Evolutionary conservation across 2,888 invertebrate species (phyloP).

Genomic region (Gastracanthus pulcherrimus): DNA sequence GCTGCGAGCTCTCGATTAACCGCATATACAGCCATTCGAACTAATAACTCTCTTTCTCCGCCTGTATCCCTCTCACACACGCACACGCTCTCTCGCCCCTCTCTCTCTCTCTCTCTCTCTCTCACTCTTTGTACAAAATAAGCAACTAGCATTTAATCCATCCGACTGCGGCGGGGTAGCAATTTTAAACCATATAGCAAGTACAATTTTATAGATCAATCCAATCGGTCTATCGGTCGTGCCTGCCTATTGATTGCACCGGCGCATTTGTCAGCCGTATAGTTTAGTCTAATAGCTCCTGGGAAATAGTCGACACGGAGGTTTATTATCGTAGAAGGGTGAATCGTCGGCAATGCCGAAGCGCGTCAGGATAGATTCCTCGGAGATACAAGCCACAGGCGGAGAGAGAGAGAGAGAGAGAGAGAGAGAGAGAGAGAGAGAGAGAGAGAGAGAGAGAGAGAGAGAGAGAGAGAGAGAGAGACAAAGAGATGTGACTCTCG

Average conservation of each 20-base stretch:
- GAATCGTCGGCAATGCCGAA: conserved; percentile 57
- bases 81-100: no score
- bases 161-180: conserved; percentile 14
- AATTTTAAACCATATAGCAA: conserved; percentile 35
- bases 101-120: not conserved
- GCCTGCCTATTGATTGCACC: conserved; percentile 70
- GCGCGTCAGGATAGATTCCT: conserved; percentile 60
- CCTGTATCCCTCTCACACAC: no score
- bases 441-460: no score
- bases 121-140: not conserved
- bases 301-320: conserved; percentile 69
- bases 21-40: conserved; percentile 62
- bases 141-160: not conserved
- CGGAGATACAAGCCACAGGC: conserved; percentile 54
- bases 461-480: no score
- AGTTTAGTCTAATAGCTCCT: conserved; percentile 75
- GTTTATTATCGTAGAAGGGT: conserved; percentile 60
- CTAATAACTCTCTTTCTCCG: conserved; percentile 45
- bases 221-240: conserved; percentile 50
- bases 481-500: conserved; percentile 20
- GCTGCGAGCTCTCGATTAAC: conserved; percentile 64
- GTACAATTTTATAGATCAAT: no score
- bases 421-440: not conserved
- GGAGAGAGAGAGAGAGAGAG: not conserved
- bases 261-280: conserved; percentile 75